Conservation (phyloP, 2,113 vertebrate species). For the Acanthochromis polyacanthus region DNA sequence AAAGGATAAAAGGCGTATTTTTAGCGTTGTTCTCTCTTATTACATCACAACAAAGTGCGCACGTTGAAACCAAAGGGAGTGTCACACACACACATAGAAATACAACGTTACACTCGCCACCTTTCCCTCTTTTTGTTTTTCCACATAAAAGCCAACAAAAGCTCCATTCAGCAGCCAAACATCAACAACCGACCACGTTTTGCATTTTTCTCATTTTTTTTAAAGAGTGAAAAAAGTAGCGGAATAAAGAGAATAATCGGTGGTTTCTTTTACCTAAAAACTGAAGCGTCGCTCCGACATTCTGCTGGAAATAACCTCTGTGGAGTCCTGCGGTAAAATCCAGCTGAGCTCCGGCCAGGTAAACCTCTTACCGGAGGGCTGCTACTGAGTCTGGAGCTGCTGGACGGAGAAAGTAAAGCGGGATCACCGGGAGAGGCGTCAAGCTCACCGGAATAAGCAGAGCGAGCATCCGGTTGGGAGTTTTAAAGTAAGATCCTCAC, state of each 20-base stretch:
- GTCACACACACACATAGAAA: slow-evolving; percentile 17
- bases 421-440: background rate
- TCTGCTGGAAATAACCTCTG: background rate
- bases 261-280: slow-evolving; percentile 32
- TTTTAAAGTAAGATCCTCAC: slow-evolving; percentile 35
- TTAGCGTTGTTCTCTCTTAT: background rate
- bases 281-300: background rate
- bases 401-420: slow-evolving; percentile 49
- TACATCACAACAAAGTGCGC: background rate
- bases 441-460: accelerated
- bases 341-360: slow-evolving; percentile 22
- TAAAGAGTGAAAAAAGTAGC: background rate
- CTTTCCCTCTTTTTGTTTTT: slow-evolving; percentile 35
- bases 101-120: background rate
- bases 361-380: slow-evolving; percentile 57
- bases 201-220: too few relatives aligned
- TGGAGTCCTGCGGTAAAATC: slow-evolving; percentile 4
- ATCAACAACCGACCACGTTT: background rate
- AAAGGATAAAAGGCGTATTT: background rate
- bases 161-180: slow-evolving; percentile 18
- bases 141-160: slow-evolving; percentile 26
- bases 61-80: slow-evolving; percentile 32
- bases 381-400: slow-evolving; percentile 20
- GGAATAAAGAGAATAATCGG: background rate
- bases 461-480: accelerated